Evolutionary conservation across 2,888 invertebrate genomes (phyloP), one percentile per base, ranked within the genome.

Genomic region (Phytoseiulus persimilis): DNA sequence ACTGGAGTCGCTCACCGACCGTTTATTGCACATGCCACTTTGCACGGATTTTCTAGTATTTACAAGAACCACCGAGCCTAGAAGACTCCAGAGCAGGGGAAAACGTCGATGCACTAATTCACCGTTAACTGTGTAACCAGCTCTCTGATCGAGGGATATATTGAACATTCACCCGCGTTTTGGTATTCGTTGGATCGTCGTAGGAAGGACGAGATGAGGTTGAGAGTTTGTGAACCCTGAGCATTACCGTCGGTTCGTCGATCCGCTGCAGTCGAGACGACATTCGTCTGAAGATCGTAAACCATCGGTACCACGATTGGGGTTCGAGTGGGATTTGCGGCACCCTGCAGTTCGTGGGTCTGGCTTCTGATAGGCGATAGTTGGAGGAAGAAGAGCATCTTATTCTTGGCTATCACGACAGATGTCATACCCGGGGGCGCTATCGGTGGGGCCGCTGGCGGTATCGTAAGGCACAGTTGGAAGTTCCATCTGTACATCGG

Each of bases 341-440:
- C 39, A 9, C 5, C 39, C 9, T 39, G 39, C 5, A 3, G 3
- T 39, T 39, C 39, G 39, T 39, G 39, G 9, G 5, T 39, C 9
- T 39, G 39, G 3, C 91, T 96, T 94, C 94, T 96, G 95, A 90
- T 23, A 0, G 89, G 87, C 33, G 39, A 32, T n/a, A 83, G 23
- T 90, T 89, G 83, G 83, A 97, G 96, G 93, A 97, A 98, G 93
- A 98, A 96, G 6, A 98, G 94, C 92, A 98, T 96, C 93, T 97
- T 98, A 92, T 95, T 95, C 91, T 96, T 95, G 91, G 96, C 95
- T 91, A 96, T 95, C 90, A 97, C 94, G 91, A 98, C 95, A 89
- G 96, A 97, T 33, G 96, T 95, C 93, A 96, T 96, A 14, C 98
- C 97, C 90, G 95, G 95, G n/a, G 97, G 97, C 91, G 97, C 96